Evolutionary conservation across 2,888 invertebrate genomes (phyloP), one percentile per base, ranked within the genome.

Genomic region (Phaonia tiefii): DNA sequence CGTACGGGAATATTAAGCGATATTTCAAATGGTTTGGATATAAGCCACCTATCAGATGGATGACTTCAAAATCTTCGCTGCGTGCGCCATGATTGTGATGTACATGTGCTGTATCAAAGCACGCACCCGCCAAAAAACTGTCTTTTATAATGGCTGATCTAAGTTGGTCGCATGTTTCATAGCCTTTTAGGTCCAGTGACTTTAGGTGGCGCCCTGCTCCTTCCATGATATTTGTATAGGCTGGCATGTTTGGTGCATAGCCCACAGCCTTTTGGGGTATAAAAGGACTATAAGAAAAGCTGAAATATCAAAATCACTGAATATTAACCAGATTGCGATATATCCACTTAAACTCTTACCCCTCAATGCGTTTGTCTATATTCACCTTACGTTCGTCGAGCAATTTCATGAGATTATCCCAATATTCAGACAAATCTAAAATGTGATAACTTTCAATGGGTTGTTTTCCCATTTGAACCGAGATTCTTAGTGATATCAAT

Each of bases 401-500:
- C 8, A 44, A 1, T 8, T 17, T 2, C 1, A 70, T 1, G 1
- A 80, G 13, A 17, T 17, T 5, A 1, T 17, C 13, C 76, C 76
- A 80, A 1, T 44, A 31, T 8, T 31, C 15, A 4, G 58, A n/a
- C 10, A 75, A n/a, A 46, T 75, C 39, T 4, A 58, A 31, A 2
- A 31, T 22, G 2, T 17, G n/a, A 46, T 60, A 75, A 13, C 42
- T 39, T 56, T 15, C 60, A 5, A 60, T 31, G 5, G 75, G 75
- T 10, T 71, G 44, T 8, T 71, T 63, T 31, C 44, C 42, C 2
- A 39, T 49, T 2, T 51, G 4, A 8, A 60, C 25, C 81, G 94
- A 91, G 85, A 93, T 92, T 66, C 96, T 92, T 58, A 96, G 91
- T 3, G 94, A 84, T 17, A 96, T 93, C 70, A 96, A 91, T 72